phyloP scores from a whole-genome alignment of 2,113 vertebrate genomes.

The Pterocles gutturalis region DNA sequence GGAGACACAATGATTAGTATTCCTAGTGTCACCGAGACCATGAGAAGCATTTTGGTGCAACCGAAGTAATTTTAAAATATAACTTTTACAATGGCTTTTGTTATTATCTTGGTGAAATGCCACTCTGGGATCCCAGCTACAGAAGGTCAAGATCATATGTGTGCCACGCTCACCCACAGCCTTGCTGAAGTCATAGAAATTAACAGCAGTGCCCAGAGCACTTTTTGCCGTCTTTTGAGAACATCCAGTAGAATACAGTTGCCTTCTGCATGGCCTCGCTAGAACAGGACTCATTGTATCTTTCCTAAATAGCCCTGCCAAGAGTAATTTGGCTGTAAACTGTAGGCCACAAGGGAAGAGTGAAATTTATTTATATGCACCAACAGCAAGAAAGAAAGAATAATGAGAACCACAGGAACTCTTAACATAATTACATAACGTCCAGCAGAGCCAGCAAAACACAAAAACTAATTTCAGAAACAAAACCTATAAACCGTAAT shows the following conservation, averaged over 20 bases:
- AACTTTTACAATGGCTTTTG: not conserved
- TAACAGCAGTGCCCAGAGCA: not conserved
- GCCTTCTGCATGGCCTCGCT: not conserved
- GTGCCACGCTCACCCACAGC: fast-evolving
- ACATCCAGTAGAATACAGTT: not conserved
- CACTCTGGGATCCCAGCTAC: not conserved
- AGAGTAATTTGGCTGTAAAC: not conserved
- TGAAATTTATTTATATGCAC: conserved; percentile 36
- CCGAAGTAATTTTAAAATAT: not conserved
- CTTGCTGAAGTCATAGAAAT: not conserved
- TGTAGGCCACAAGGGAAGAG: not conserved
- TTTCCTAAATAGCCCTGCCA: not conserved
- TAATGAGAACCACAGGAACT: conserved; percentile 51
- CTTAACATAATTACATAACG: conserved; percentile 32
- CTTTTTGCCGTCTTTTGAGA: not conserved
- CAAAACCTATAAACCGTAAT: conserved; percentile 43
- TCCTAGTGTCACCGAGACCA: not conserved
- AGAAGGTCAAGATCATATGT: not conserved
- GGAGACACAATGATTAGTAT: not conserved
- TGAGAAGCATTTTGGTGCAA: not conserved
- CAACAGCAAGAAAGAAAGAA: conserved; percentile 28
- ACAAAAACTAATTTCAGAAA: conserved; percentile 55
- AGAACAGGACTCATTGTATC: not conserved
- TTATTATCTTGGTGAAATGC: not conserved
- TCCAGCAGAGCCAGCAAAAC: conserved; percentile 52